Evolutionary conservation across 2,113 vertebrate species (phyloP).

Genomic region (Tetraodon nigroviridis): DNA sequence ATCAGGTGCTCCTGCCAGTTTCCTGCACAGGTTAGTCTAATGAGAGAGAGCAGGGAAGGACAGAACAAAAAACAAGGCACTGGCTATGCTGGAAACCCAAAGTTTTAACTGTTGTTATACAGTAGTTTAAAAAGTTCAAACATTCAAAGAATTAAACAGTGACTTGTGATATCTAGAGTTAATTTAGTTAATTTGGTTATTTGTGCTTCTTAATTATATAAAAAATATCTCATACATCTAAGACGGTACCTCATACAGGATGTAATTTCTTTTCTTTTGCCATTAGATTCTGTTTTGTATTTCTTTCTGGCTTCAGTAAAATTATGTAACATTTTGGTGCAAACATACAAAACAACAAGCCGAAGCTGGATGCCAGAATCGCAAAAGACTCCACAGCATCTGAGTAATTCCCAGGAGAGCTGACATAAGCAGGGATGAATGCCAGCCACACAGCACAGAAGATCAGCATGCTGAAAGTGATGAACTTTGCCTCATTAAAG

Average conservation of each 20-base stretch:
- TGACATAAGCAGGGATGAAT: constrained; percentile 75
- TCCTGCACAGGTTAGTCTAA: too few relatives aligned
- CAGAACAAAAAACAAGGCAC: too few relatives aligned
- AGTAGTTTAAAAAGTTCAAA: too few relatives aligned
- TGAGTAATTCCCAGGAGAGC: constrained; percentile 70
- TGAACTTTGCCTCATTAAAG: constrained; percentile 76
- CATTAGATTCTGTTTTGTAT: constrained; percentile 69
- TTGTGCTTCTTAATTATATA: too few relatives aligned
- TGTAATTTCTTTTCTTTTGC: constrained; percentile 32
- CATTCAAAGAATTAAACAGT: too few relatives aligned
- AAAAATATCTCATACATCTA: background rate
- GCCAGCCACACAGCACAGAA: constrained; percentile 76
- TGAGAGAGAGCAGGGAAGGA: too few relatives aligned
- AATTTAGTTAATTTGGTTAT: too few relatives aligned
- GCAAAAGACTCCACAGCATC: constrained; percentile 74
- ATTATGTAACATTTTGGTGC: constrained; percentile 73
- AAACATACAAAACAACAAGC: constrained; percentile 68
- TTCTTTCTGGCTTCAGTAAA: constrained; percentile 69
- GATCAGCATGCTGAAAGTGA: constrained; percentile 77
- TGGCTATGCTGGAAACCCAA: too few relatives aligned
- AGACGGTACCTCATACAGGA: too few relatives aligned
- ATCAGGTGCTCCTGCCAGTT: too few relatives aligned
- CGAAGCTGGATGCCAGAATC: constrained; percentile 71
- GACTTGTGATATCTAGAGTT: too few relatives aligned
- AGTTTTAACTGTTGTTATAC: too few relatives aligned